Evolutionary conservation across 64 coral and sea anemone species (phyloP).

Genomic region (Platygyra sinensis): DNA sequence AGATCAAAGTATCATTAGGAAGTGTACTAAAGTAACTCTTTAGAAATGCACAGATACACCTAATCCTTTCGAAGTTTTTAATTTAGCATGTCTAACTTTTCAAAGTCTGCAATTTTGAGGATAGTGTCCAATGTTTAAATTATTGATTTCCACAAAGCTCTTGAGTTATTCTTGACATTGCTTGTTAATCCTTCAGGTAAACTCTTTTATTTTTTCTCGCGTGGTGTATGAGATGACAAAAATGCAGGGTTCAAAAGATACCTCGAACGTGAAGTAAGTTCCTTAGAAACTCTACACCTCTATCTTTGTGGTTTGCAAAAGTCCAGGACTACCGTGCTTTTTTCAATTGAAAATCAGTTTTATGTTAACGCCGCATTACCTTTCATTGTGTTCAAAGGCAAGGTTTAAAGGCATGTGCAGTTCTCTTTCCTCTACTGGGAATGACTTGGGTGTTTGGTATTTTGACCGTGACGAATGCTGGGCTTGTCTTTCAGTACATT

Average conservation of each 20-base stretch:
- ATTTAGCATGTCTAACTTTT: too few relatives aligned
- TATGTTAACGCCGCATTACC: not conserved
- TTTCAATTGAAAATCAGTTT: not conserved
- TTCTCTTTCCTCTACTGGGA: slow-evolving; percentile 69
- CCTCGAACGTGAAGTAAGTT: slow-evolving; percentile 13
- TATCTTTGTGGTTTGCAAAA: too few relatives aligned
- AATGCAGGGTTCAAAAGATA: slow-evolving; percentile 15
- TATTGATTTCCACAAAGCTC: too few relatives aligned
- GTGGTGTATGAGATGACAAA: slow-evolving; percentile 42
- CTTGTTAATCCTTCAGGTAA: not conserved
- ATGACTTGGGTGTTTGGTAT: slow-evolving; percentile 60
- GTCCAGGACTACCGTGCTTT: too few relatives aligned
- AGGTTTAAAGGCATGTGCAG: slow-evolving; percentile 55
- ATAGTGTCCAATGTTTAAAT: too few relatives aligned
- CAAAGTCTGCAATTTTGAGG: too few relatives aligned
- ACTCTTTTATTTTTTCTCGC: slow-evolving; percentile 12
- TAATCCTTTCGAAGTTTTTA: too few relatives aligned
- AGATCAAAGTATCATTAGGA: too few relatives aligned
- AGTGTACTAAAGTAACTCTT: too few relatives aligned
- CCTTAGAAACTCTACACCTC: too few relatives aligned
- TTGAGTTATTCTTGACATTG: too few relatives aligned
- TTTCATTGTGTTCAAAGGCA: not conserved
- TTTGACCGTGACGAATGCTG: slow-evolving; percentile 18
- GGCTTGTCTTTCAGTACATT: slow-evolving; percentile 49
- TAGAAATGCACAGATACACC: too few relatives aligned